Percentiles rank a stretch among this genome's conserved stretches.
phyloP scores from a whole-genome alignment of 2,797 vertebrate genomes.

The Taeniopygia guttata region DNA sequence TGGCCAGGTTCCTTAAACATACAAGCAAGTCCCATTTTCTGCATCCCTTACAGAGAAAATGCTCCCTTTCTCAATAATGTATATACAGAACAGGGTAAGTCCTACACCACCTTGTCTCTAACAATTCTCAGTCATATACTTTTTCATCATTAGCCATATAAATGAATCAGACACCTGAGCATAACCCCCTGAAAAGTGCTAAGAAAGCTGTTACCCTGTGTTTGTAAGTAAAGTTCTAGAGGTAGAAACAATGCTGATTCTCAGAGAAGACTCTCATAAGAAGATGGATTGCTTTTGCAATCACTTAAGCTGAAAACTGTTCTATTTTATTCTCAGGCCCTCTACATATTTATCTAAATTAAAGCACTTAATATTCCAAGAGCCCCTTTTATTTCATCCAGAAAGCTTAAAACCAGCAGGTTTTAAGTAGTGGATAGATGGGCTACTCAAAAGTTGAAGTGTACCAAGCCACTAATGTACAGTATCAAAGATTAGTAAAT shows the following conservation, averaged over 20 bases:
- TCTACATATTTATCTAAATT: neutral
- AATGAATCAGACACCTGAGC: neutral
- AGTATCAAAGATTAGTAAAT: neutral
- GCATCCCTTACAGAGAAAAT: neutral
- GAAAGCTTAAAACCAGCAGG: neutral
- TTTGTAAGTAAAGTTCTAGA: neutral
- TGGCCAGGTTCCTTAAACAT: neutral
- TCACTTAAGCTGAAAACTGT: neutral
- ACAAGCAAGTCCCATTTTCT: neutral
- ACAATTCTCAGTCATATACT: neutral
- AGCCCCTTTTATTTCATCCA: neutral
- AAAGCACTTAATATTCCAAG: neutral
- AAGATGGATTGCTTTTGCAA: neutral
- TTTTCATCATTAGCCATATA: neutral
- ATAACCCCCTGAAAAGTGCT: neutral
- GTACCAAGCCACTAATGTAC: neutral
- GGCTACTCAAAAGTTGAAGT: neutral
- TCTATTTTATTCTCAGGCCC: neutral
- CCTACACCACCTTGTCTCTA: neutral
- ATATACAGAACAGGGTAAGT: neutral
- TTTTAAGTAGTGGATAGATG: neutral
- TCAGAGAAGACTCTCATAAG: neutral
- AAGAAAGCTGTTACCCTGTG: neutral
- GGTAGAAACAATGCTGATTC: neutral
- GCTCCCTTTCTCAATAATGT: neutral